Percentiles rank a stretch among this genome's conserved stretches.
Evolutionary conservation across 2,888 invertebrate genomes (phyloP).

Genomic region (Zaprionus lineosus): DNA sequence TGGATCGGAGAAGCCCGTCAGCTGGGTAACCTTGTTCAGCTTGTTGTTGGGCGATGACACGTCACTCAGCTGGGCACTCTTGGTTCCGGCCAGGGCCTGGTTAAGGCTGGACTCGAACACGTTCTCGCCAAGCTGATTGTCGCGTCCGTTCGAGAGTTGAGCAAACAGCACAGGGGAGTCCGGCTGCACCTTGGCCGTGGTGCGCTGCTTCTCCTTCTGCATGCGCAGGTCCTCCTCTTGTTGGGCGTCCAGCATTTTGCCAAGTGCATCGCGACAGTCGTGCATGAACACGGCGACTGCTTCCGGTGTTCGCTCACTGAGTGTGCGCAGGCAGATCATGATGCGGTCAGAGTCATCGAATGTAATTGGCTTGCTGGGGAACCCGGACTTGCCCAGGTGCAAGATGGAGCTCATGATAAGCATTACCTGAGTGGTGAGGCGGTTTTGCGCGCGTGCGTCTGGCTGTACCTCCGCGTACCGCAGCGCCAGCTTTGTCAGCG

Average conservation of each 20-base stretch:
- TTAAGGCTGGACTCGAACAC: constrained; percentile 97
- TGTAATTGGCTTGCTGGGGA: constrained; percentile 91
- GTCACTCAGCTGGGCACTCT: constrained; percentile 82
- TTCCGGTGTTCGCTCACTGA: constrained; percentile 87
- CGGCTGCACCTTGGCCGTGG: constrained; percentile 88
- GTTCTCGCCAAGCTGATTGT: constrained; percentile 86
- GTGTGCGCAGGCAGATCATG: constrained; percentile 89
- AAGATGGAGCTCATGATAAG: constrained; percentile 93
- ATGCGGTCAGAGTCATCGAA: constrained; percentile 97
- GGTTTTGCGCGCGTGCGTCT: constrained; percentile 84
- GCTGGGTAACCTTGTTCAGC: constrained; percentile 93
- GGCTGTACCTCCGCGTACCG: constrained; percentile 85
- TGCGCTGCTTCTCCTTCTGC: constrained; percentile 87
- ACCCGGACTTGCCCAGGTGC: constrained; percentile 91
- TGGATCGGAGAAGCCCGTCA: constrained; percentile 99
- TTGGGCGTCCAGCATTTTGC: constrained; percentile 92
- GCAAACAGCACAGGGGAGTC: constrained; percentile 93
- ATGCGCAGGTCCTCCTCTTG: constrained; percentile 84
- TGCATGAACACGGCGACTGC: constrained; percentile 88
- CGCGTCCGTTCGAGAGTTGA: constrained; percentile 88
- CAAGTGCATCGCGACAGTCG: constrained; percentile 90
- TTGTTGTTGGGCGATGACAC: constrained; percentile 85
- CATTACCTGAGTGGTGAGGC: constrained; percentile 91
- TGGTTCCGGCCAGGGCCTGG: constrained; percentile 91
- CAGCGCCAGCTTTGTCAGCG: constrained; percentile 94